Conservation (phyloP, 2,797 vertebrate genomes). For the Pipistrellus nathusii region DNA sequence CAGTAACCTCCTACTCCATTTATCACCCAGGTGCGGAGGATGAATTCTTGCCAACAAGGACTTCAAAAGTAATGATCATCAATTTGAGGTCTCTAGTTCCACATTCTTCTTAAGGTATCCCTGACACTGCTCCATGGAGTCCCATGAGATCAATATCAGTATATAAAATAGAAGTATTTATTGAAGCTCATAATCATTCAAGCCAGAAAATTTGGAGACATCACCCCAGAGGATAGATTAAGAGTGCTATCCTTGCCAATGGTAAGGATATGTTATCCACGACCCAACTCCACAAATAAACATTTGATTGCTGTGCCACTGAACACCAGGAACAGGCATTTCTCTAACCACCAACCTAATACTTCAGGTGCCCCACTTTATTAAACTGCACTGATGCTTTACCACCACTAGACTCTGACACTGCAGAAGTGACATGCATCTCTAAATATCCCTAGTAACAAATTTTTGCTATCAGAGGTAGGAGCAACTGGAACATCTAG, state of each 20-base stretch:
- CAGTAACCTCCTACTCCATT: not conserved
- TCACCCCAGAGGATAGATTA: not conserved
- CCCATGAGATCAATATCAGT: not conserved
- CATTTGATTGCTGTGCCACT: not conserved
- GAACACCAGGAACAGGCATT: not conserved
- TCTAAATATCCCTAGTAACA: not conserved
- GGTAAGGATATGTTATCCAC: not conserved
- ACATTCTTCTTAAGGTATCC: not conserved
- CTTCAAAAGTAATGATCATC: conserved; percentile 31
- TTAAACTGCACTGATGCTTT: not conserved
- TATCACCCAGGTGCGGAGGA: not conserved
- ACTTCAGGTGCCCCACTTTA: not conserved
- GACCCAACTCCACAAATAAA: not conserved
- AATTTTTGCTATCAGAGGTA: not conserved
- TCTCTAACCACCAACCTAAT: not conserved
- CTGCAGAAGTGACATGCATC: not conserved
- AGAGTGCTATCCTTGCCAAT: not conserved
- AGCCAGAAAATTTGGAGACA: not conserved
- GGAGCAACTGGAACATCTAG: not conserved
- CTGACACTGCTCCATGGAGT: not conserved
- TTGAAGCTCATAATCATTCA: not conserved
- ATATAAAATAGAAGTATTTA: conserved; percentile 22
- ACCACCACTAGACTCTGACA: not conserved
- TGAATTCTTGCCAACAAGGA: conserved; percentile 18
- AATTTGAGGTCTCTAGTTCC: not conserved